Conservation (phyloP, 2,113 vertebrate genomes). For the Pomatostomus ruficeps region DNA sequence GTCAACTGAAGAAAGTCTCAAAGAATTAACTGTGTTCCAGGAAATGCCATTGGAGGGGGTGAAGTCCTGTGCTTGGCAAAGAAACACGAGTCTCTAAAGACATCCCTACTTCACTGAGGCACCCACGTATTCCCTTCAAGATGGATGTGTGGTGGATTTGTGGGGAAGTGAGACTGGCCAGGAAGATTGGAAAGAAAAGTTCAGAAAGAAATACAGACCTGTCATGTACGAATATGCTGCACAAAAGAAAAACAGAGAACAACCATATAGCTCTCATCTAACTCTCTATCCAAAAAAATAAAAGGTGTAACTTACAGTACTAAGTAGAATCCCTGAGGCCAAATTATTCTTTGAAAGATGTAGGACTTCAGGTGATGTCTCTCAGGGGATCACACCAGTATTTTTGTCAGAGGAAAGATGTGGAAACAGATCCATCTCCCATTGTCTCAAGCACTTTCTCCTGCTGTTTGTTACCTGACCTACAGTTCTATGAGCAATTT, state of each 20-base stretch:
- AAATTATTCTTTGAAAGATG: background rate
- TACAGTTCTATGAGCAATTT: background rate
- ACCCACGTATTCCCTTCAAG: accelerated
- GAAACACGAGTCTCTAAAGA: background rate
- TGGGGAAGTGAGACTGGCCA: background rate
- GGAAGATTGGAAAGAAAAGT: background rate
- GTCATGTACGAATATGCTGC: background rate
- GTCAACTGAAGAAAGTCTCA: background rate
- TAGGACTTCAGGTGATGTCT: background rate
- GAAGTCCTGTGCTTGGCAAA: background rate
- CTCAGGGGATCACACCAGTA: background rate
- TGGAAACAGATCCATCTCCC: background rate
- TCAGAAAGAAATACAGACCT: background rate
- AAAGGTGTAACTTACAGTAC: background rate
- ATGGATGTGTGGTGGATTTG: accelerated
- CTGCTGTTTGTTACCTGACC: background rate
- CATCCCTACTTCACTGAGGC: background rate
- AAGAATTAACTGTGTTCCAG: background rate
- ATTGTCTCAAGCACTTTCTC: background rate
- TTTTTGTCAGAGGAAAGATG: background rate
- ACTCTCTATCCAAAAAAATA: background rate
- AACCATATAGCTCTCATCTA: accelerated
- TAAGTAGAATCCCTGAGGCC: background rate
- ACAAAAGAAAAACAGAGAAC: background rate
- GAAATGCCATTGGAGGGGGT: accelerated